phyloP scores from a whole-genome alignment of 2,113 vertebrate species.

The Neodon shergylaensis region DNA sequence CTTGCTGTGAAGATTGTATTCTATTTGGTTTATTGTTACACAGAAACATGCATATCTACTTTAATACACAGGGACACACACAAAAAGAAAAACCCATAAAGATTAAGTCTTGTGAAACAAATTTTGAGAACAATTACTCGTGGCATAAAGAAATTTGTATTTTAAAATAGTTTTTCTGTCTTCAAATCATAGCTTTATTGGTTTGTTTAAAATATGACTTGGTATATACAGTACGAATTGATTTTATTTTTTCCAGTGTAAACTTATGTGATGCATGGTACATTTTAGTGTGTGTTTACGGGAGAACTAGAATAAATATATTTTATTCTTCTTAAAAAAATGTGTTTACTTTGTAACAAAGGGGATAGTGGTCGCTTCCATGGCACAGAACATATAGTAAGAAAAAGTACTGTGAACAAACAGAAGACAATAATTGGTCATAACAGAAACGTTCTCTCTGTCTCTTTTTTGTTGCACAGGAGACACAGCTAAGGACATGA shows the following conservation, averaged over 20 bases:
- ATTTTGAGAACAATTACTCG: background rate
- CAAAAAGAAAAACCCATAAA: background rate
- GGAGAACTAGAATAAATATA: background rate
- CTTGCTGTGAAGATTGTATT: background rate
- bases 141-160: slow-evolving; percentile 18
- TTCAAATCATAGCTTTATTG: slow-evolving; percentile 34
- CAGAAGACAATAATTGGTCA: background rate
- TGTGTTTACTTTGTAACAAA: slow-evolving; percentile 40
- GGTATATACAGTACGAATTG: slow-evolving; percentile 7
- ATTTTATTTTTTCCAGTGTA: slow-evolving; percentile 42
- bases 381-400: background rate
- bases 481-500: slow-evolving; percentile 89
- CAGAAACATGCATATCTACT: background rate
- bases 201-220: slow-evolving; percentile 42
- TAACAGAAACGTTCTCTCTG: background rate
- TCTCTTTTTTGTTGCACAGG: slow-evolving; percentile 81
- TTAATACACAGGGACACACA: background rate
- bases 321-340: slow-evolving; percentile 47
- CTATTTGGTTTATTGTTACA: slow-evolving; percentile 43
- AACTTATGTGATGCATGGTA: slow-evolving; percentile 18
- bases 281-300: background rate
- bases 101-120: slow-evolving; percentile 20
- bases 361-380: background rate
- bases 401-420: slow-evolving; percentile 24
- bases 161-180: slow-evolving; percentile 47